Evolutionary conservation across 1,140 invertebrate species (phyloP).

Genomic region (Magallana angulata): DNA sequence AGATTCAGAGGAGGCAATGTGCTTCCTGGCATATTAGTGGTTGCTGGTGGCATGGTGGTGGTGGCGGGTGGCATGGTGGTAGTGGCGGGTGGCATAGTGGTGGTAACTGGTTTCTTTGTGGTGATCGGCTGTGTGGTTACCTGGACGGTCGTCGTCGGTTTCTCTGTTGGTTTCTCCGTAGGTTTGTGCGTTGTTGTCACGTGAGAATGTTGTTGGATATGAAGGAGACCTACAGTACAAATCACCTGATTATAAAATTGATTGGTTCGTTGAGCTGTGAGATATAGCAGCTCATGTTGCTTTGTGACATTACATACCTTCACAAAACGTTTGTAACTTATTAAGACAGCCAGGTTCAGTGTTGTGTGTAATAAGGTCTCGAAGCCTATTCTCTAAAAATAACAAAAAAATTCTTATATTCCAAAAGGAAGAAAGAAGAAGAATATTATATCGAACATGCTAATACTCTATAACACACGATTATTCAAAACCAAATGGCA

Average conservation of each 20-base stretch:
- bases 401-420: too few species aligned
- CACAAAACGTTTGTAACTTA: neutral
- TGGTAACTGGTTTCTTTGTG: neutral
- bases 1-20: slow-evolving; percentile 19
- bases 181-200: neutral
- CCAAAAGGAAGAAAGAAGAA: too few species aligned
- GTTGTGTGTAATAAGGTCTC: too few species aligned
- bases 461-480: too few species aligned
- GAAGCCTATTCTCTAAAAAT: too few species aligned
- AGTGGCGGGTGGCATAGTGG: neutral
- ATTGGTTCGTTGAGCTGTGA: too few species aligned
- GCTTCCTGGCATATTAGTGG: neutral
- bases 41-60: neutral
- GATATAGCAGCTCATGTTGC: too few species aligned
- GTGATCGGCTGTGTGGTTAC: neutral
- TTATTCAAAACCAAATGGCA: too few species aligned
- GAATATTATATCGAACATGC: too few species aligned
- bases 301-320: too few species aligned
- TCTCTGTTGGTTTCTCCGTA: slow-evolving; percentile 2
- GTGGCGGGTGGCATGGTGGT: neutral
- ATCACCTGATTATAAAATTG: too few species aligned
- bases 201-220: neutral
- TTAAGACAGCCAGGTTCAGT: too few species aligned
- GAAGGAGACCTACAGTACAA: neutral
- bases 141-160: neutral